Conservation (phyloP, 2,888 invertebrate genomes). For the Sepioteuthis lessoniana region DNA sequence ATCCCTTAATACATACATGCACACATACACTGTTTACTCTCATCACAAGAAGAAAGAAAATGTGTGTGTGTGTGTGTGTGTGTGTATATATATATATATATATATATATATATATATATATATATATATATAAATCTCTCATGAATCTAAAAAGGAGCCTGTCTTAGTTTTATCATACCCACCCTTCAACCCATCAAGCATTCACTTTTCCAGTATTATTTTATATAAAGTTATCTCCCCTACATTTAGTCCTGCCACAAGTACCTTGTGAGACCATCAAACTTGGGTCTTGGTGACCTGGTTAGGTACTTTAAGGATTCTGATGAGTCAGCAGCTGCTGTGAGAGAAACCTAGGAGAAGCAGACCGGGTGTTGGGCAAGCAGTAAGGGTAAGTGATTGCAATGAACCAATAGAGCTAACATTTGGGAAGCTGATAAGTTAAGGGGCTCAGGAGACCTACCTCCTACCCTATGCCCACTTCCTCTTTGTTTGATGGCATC, state of each 20-base stretch:
- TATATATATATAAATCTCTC: neutral
- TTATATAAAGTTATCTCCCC: neutral
- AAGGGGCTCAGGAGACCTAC: neutral
- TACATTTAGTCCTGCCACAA: neutral
- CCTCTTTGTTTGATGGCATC: neutral
- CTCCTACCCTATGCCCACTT: neutral
- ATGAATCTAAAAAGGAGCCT: neutral
- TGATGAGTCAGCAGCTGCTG: neutral
- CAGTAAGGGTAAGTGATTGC: neutral
- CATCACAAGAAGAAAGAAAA: neutral
- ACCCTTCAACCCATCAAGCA: neutral
- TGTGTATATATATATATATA: too few species aligned
- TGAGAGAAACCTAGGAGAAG: neutral
- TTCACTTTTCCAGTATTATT: neutral
- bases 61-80: too few species aligned
- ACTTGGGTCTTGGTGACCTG: neutral
- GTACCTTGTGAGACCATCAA: neutral
- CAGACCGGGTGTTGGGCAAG: neutral
- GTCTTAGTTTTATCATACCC: neutral
- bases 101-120: too few species aligned
- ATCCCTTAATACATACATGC: neutral
- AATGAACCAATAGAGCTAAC: neutral
- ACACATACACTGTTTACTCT: neutral
- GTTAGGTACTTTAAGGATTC: neutral
- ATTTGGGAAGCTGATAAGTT: neutral